Evolutionary conservation across 2,797 vertebrate genomes (phyloP), one percentile per base, ranked within the genome.

Genomic region (Aythya fuligula): DNA sequence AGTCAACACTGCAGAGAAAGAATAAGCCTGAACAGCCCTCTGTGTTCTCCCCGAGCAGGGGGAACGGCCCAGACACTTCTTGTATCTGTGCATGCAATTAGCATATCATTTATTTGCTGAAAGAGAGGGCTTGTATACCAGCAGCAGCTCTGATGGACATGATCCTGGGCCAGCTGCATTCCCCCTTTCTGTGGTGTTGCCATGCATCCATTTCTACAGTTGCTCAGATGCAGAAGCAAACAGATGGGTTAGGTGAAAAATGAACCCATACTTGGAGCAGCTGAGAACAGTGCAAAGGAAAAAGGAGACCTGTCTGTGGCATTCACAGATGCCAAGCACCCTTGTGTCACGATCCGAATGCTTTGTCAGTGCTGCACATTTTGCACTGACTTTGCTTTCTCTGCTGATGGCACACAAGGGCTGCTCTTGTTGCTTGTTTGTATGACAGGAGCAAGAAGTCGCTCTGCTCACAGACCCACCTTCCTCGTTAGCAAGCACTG

Each of bases 131-230:
- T 54, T 45, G 43, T 61, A 3, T 21, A 20, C 28, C 75, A 65
- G 67, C 16, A 13, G 54, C 69, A 53, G 66, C 62, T 91, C 88
- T 36, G 14, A 47, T 0, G 1, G 72, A 38, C 28, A 3, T 0
- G 1, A 21, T 13, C 24, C 8, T 3, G 1, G 32, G 2, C 36
- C 32, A 3, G 39, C 9, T 9, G 30, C 25, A 3, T 73, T 82
- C 56, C 41, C 41, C 47, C 24, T 61, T 34, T 75, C 0, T 0
- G 16, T 17, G 18, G 17, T 0, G 1, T 43, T 93, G 56, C 76
- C 67, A 4, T 5, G 41, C 11, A 0, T 7, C 45, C 1, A 0
- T 34, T 34, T 1, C 47, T 13, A 3, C 7, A 4, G 39, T 11
- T 0, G 0, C 60, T 11, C n/a, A 81, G 87, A n/a, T 14, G 45